phyloP scores from a whole-genome alignment of 1,140 invertebrate species.

The Lysiphlebus fabarum region DNA sequence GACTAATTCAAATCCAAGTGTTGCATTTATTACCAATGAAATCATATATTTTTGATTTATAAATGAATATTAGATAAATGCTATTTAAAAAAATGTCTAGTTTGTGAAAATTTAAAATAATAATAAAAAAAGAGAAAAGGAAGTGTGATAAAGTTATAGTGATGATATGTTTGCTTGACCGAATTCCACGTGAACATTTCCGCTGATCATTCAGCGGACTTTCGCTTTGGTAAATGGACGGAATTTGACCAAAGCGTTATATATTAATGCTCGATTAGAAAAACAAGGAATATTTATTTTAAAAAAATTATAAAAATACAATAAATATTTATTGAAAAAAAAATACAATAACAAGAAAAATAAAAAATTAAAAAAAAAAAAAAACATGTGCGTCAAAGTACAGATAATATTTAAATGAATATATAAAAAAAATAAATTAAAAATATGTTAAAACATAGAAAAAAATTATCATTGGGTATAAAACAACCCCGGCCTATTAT shows the following conservation, averaged over 20 bases:
- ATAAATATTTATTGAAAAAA: no score
- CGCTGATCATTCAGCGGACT: not conserved
- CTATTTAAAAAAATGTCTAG: no score
- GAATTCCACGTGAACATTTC: not conserved
- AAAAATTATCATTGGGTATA: not conserved
- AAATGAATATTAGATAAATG: no score
- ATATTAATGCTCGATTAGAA: constrained; percentile 3
- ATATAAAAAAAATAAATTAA: not conserved
- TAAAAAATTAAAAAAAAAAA: no score
- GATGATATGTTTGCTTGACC: not conserved
- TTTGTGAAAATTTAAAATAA: not conserved
- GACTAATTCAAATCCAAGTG: no score
- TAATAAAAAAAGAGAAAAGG: not conserved
- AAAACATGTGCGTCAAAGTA: no score
- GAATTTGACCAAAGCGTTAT: not conserved
- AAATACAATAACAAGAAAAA: no score
- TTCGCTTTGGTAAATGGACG: constrained; percentile 16
- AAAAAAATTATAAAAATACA: not conserved
- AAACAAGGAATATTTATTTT: not conserved
- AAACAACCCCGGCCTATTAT: constrained; percentile 34
- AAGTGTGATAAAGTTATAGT: not conserved
- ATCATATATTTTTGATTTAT: no score
- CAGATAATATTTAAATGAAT: not conserved
- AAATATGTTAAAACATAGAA: not conserved
- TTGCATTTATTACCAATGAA: no score